Base-by-base conservation (phyloP, 2,113 vertebrate species). In the Oceanodroma tethys region DNA sequence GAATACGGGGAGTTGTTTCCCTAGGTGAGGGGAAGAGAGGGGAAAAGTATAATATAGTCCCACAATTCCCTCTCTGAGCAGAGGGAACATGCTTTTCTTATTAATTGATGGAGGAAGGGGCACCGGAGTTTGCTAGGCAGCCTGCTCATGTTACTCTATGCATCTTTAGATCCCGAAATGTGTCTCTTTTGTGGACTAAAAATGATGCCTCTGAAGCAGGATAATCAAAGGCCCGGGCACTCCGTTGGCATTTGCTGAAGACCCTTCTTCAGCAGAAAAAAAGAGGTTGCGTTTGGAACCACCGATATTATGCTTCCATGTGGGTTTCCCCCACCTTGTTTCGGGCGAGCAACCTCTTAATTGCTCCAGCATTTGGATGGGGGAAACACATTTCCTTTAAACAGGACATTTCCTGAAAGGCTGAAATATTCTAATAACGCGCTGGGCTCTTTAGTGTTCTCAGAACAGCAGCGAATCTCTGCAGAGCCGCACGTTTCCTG, bases 31-130 rank as follows among this genome's bases (percentile, higher is more conserved):
- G 36, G 7, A 36, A 85, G 56, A 71, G 38, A 71, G 30, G 34
- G 58, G 23, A 23, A 92, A 92, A 73, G 55, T 13, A 18, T 50
- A 38, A 40, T 53, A 50, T 16, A 23, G 50, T 47, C 72, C 73
- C 83, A 84, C 56, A 68, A 13, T n/a, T 55, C 92, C 82, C 32
- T 84, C 71, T 65, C 79, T 7, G 67, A 90, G 75, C 38, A 62
- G 67, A 91, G 80, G 10, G 85, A 97, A 93, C 93, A 94, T 91
- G 70, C 92, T 96, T 97, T 96, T 97, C 92, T 90, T 96, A 96
- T 97, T 95, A 96, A 97, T 95, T 96, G 95, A 89, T 40, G 86
- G 93, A 96, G 96, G 92, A 96, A 95, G 88, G 93, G 92, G 94
- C 94, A 88, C 93, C 29, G 56, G 75, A 45, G 88, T 88, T 97